Percentiles rank a stretch among this genome's conserved stretches.
phyloP scores from a whole-genome alignment of 2,797 vertebrate species.

The Dicrostonyx torquatus region DNA sequence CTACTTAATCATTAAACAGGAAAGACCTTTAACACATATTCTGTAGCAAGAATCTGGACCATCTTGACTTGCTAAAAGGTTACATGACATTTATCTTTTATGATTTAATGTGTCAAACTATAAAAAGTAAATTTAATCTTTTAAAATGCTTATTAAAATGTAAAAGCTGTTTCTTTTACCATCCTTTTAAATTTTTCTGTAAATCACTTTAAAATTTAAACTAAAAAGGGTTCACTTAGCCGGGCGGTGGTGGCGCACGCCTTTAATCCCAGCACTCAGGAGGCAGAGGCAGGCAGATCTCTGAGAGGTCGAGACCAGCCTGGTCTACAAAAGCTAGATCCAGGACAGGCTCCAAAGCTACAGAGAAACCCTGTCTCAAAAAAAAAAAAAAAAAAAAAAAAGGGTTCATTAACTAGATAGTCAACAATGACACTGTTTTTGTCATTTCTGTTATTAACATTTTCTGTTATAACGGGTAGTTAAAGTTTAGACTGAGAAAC shows the following conservation, averaged over 20 bases:
- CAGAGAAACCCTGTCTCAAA: no score
- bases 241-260: no score
- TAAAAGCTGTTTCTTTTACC: conserved; percentile 40
- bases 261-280: no score
- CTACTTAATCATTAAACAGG: conserved; percentile 46
- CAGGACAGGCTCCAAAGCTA: no score
- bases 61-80: conserved; percentile 38
- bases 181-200: conserved; percentile 18
- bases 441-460: no score
- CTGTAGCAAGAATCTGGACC: conserved; percentile 29
- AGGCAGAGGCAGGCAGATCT: no score
- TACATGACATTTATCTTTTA: conserved; percentile 35
- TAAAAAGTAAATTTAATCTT: not conserved
- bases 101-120: conserved; percentile 31
- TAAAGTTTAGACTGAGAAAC: conserved; percentile 6
- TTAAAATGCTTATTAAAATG: conserved; percentile 9
- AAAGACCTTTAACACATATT: conserved; percentile 37
- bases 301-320: no score
- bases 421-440: not conserved
- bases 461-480: not conserved
- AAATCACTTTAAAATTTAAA: conserved; percentile 36
- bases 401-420: not conserved
- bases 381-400: no score
- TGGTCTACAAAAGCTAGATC: no score
- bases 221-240: not conserved